A percentile compares a stretch with the other conserved stretches of the same genome.
phyloP scores from a whole-genome alignment of 2,888 invertebrate species.

The Agrochola circellaris region DNA sequence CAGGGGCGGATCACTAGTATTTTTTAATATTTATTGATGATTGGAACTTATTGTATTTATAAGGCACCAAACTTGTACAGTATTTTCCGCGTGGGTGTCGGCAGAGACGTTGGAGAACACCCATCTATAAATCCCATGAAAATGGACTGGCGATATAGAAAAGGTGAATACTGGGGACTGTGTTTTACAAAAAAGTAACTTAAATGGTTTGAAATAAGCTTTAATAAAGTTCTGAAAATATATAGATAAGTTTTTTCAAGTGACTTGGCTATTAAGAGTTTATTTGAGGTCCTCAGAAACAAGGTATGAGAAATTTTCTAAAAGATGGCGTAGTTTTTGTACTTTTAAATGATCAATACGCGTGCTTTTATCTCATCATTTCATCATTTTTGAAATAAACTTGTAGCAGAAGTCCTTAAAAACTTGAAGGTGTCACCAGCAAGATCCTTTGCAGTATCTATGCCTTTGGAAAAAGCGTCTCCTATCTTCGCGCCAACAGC shows the following conservation, averaged over 20 bases:
- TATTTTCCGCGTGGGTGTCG: not conserved
- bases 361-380: no score
- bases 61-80: not conserved
- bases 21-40: not conserved
- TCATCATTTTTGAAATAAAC: constrained; percentile 14
- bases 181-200: not conserved
- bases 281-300: not conserved
- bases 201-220: not conserved
- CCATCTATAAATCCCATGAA: no score
- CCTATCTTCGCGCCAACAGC: constrained; percentile 14
- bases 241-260: not conserved
- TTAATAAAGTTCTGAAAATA: not conserved
- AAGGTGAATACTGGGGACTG: not conserved
- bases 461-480: constrained; percentile 7
- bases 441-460: constrained; percentile 14
- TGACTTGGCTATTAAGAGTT: not conserved
- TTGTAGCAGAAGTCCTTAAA: constrained; percentile 22
- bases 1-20: not conserved
- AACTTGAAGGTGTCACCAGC: constrained; percentile 40
- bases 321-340: not conserved
- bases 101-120: not conserved
- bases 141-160: no score
- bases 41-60: not conserved
- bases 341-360: no score
- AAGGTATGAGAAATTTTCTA: not conserved